Evolutionary conservation across 2,797 vertebrate genomes (phyloP), one percentile per base, ranked within the genome.

Genomic region (Cichlasoma orientale): DNA sequence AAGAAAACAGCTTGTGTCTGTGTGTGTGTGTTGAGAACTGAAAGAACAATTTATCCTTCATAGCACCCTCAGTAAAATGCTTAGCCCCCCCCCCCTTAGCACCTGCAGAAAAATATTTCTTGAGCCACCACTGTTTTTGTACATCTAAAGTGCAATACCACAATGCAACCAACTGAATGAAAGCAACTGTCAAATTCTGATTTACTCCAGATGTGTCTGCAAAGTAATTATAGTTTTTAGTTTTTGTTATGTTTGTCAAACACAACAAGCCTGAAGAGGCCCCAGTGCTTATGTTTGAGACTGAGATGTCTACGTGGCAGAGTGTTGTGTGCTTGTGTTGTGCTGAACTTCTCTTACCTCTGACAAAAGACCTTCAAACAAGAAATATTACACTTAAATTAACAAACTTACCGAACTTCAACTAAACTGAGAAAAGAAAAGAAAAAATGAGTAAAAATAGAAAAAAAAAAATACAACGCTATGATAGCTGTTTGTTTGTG

Each of bases 141-240:
- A 47, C 16, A 16, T 50, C 4, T 7, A 19, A 19, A 52, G 14
- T 19, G 18, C 47, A 52, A 52, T 9, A 4, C 19, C 50, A n/a
- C 19, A 52, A 52, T 10, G 19, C 3, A 10, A 18, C 9, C 50
- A n/a, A 53, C 3, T n/a, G 19, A 52, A 9, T 52, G 7, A 3
- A 52, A 52, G 1, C 6, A 52, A n/a, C 2, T 7, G 5, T 7
- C n/a, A 41, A 3, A 1, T 41, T 41, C 0, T 63, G 59, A 21
- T 44, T 25, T 6, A 1, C 21, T 41, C 14, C 21, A 1, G 10
- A 18, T 44, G 16, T 63, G 8, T 41, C 31, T 21, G 31, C 13
- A 41, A 10, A 21, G 36, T 25, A 63, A 63, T 41, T 41, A 63
- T 16, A 44, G 12, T 23, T 9, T 47, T 0, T 47, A 0, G 23